phyloP scores from a whole-genome alignment of 2,113 vertebrate genomes.

The Platanista minor region DNA sequence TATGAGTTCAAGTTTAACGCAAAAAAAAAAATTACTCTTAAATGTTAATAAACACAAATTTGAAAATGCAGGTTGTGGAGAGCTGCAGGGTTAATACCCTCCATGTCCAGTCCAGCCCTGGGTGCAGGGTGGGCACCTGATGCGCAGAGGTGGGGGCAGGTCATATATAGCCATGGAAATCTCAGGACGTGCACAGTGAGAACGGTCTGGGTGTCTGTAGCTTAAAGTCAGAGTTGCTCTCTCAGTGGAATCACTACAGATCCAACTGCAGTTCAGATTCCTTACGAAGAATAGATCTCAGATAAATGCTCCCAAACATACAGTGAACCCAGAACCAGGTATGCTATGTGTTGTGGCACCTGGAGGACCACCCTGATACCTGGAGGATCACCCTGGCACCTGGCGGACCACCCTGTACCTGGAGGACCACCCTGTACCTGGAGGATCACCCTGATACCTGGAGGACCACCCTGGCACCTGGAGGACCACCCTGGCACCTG shows the following conservation, averaged over 20 bases:
- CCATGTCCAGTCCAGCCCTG: background rate
- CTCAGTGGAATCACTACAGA: background rate
- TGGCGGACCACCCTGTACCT: accelerated
- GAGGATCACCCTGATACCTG: accelerated
- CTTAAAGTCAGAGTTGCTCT: background rate
- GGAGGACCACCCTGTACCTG: accelerated
- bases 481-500: accelerated
- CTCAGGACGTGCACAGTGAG: background rate
- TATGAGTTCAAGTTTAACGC: conserved; percentile 9
- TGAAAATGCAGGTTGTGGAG: background rate
- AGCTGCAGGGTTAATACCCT: background rate
- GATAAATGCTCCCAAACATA: background rate
- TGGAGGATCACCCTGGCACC: accelerated
- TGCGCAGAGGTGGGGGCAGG: background rate
- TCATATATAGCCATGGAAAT: background rate
- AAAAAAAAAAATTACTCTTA: background rate
- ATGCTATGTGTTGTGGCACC: accelerated
- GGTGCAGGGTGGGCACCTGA: no score
- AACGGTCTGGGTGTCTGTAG: background rate
- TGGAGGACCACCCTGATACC: accelerated
- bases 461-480: accelerated
- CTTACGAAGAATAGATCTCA: background rate
- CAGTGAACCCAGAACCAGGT: background rate
- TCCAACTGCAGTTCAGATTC: background rate
- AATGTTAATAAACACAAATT: background rate